A percentile compares a stretch with the other conserved stretches of the same genome.
Conservation (phyloP, 2,113 vertebrate genomes). For the Crotalus helleri region DNA sequence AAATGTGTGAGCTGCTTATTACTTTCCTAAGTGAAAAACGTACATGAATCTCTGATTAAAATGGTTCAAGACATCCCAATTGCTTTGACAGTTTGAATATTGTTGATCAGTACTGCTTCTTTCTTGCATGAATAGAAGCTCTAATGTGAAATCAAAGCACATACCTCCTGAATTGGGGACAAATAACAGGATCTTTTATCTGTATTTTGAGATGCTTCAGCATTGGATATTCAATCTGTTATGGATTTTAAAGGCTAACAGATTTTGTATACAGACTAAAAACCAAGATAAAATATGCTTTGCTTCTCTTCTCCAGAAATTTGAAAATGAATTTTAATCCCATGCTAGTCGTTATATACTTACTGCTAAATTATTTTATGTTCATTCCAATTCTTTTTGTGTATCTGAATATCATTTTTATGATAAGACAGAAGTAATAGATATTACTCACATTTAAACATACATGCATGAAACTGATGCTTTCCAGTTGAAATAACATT, state of each 20-base stretch:
- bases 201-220: neutral
- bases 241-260: neutral
- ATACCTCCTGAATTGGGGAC: neutral
- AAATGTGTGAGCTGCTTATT: constrained; percentile 31
- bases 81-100: constrained; percentile 26
- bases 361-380: neutral
- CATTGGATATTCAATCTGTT: neutral
- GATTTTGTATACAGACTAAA: neutral
- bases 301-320: neutral
- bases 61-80: constrained; percentile 20
- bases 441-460: neutral
- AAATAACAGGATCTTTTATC: neutral
- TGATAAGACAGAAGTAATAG: neutral
- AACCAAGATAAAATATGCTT: neutral
- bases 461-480: neutral
- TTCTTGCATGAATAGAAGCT: constrained; percentile 2
- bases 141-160: neutral
- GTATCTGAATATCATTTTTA: neutral
- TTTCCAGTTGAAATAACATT: neutral
- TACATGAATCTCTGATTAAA: constrained; percentile 34
- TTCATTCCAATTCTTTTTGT: neutral
- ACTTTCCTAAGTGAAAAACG: constrained; percentile 40
- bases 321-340: constrained; percentile 14
- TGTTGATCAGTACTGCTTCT: neutral
- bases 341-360: neutral